Evolutionary conservation across 2,888 invertebrate genomes (phyloP), one percentile per base, ranked within the genome.

Genomic region (Habrosyne pyritoides): DNA sequence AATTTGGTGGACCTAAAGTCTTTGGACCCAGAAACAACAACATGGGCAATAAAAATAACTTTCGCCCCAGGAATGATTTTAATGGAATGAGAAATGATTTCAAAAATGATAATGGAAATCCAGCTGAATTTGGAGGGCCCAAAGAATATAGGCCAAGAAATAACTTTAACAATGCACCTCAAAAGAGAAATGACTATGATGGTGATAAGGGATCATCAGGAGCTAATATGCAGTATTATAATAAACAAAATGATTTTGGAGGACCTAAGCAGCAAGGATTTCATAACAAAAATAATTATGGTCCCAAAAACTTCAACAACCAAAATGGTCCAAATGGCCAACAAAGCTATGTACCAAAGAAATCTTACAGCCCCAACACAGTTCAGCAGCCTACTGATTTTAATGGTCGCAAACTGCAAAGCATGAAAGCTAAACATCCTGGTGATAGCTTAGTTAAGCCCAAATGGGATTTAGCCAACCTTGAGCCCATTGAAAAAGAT

Each of bases 401-500:
- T 57, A 89, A 85, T 69, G 87, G 93, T 6, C 93, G 94, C 51
- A 94, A 94, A 74, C 67, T 93, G 61, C 94, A 94, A 67, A 94
- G 94, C 69, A 91, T 94, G 76, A 95, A 95, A 77, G 94, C 95
- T 0, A 96, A 96, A 76, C 95, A 95, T 79, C 96, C 96, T 10
- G 96, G 96, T 53, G 95, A 95, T 64, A 94, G 93, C 67, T 86
- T 96, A 62, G 93, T 94, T 14, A 97, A 97, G 76, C 98, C 98
- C 4, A 94, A 94, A 66, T 99, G 99, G 99, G 97, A 98, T 68
- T 73, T 95, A 66, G 71, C 83, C 52, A 93, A 94, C 61, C 91
- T 99, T 64, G 95, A 96, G 70, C 96, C 96, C 10, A 98, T 99
- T 80, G 94, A 96, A 70, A 99, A 99, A 91, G 96, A 98, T 86